Evolutionary conservation across 2,888 invertebrate genomes (phyloP).

Genomic region (Miltochrista miniata): DNA sequence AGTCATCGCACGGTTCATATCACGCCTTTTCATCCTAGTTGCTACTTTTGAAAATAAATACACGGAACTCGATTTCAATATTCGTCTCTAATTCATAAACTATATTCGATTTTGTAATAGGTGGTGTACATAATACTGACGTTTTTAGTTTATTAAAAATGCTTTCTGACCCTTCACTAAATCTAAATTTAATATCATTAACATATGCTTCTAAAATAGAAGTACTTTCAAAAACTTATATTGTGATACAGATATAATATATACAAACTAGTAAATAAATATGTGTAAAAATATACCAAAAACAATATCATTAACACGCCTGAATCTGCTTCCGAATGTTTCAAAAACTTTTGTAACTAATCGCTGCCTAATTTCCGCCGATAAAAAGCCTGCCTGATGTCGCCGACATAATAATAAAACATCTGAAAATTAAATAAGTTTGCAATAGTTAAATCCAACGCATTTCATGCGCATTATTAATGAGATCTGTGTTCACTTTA

Average conservation of each 20-base stretch:
- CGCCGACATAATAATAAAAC: constrained; percentile 56
- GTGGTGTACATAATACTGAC: constrained; percentile 26
- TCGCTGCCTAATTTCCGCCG: constrained; percentile 43
- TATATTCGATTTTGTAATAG: constrained; percentile 20
- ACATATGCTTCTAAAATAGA: constrained; percentile 26
- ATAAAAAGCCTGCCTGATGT: constrained; percentile 55
- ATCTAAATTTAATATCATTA: constrained; percentile 3
- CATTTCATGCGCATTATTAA: constrained; percentile 7
- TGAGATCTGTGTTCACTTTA: constrained; percentile 11
- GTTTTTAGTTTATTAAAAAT: constrained; percentile 10
- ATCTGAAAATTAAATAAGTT: constrained; percentile 66
- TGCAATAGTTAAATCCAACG: constrained; percentile 51
- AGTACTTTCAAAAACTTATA: constrained; percentile 19
- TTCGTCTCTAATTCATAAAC: constrained; percentile 25
- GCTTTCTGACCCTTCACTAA: constrained; percentile 31
- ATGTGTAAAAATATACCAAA: constrained; percentile 34
- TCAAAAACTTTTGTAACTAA: constrained; percentile 42
- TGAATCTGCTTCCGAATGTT: constrained; percentile 37
- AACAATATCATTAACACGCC: constrained; percentile 26
- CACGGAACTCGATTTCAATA: constrained; percentile 29
- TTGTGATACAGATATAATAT: constrained; percentile 31
- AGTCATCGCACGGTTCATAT: constrained; percentile 47
- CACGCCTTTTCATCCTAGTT: constrained; percentile 22
- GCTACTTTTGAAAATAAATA: constrained; percentile 11
- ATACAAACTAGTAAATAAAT: constrained; percentile 38